Percentiles rank a stretch among this genome's conserved stretches.
Conservation (phyloP, 2,888 invertebrate species). For the Sepiola atlantica region DNA sequence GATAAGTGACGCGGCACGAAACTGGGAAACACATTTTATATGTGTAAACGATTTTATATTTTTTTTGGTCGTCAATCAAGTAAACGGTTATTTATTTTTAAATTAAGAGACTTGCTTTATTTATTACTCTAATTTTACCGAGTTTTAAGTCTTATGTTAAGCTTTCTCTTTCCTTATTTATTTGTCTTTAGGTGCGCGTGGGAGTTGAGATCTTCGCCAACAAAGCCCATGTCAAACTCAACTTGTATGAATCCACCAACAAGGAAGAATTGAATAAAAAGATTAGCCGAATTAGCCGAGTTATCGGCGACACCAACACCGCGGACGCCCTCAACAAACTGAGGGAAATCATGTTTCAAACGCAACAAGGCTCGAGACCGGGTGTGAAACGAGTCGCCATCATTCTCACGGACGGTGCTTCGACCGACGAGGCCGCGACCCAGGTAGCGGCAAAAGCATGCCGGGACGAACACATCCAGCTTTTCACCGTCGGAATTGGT, state of each 20-base stretch:
- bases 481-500: slow-evolving; percentile 69
- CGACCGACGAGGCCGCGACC: slow-evolving; percentile 59
- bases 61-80: too few species aligned
- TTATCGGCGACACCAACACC: slow-evolving; percentile 59
- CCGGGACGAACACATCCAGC: slow-evolving; percentile 58
- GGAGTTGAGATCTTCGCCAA: slow-evolving; percentile 60
- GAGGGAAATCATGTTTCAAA: slow-evolving; percentile 56
- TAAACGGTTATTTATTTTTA: background rate
- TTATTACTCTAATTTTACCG: too few species aligned
- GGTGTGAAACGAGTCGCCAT: slow-evolving; percentile 64
- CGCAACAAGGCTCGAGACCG: slow-evolving; percentile 50
- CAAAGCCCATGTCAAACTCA: slow-evolving; percentile 53
- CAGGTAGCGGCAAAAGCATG: slow-evolving; percentile 58
- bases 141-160: too few species aligned
- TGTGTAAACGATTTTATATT: too few species aligned
- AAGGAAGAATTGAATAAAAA: slow-evolving; percentile 53
- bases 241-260: slow-evolving; percentile 53
- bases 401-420: slow-evolving; percentile 68
- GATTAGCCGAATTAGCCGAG: slow-evolving; percentile 53
- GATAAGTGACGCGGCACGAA: too few species aligned
- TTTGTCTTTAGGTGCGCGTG: slow-evolving; percentile 55
- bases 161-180: too few species aligned
- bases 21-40: too few species aligned
- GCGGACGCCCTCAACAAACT: slow-evolving; percentile 58
- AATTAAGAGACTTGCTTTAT: too few species aligned